Evolutionary conservation across 2,888 invertebrate genomes (phyloP).

Genomic region (Drosophila melanosoma): DNA sequence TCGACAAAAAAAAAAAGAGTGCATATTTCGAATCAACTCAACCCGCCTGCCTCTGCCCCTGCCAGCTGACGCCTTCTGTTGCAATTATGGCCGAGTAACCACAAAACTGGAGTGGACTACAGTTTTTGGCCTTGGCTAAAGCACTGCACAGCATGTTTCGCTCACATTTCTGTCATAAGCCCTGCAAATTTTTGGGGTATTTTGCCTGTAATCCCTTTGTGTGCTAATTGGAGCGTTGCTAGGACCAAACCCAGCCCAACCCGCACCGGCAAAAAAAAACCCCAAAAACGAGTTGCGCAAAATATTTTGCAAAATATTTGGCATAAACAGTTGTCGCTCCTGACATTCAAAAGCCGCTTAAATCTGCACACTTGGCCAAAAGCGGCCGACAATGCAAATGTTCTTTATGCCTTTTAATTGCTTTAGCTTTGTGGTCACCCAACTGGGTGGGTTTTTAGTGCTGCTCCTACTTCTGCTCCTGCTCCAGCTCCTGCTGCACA

Average conservation of each 20-base stretch:
- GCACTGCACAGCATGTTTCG: slow-evolving; percentile 10
- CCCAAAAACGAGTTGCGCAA: slow-evolving; percentile 25
- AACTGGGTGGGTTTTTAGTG: neutral
- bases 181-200: slow-evolving; percentile 56
- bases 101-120: slow-evolving; percentile 33
- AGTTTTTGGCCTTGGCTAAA: slow-evolving; percentile 40
- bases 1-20: slow-evolving; percentile 27
- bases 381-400: slow-evolving; percentile 56
- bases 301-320: slow-evolving; percentile 59
- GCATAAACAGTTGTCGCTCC: slow-evolving; percentile 56
- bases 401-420: slow-evolving; percentile 54
- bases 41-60: neutral
- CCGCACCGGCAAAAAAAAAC: slow-evolving; percentile 8
- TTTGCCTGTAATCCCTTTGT: slow-evolving; percentile 71
- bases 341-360: slow-evolving; percentile 64
- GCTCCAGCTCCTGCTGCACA: neutral
- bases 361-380: slow-evolving; percentile 52
- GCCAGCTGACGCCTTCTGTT: slow-evolving; percentile 21
- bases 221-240: slow-evolving; percentile 76
- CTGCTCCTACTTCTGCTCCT: no score
- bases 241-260: slow-evolving; percentile 19
- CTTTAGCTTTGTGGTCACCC: slow-evolving; percentile 44
- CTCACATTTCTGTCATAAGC: slow-evolving; percentile 32
- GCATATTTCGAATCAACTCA: slow-evolving; percentile 24
- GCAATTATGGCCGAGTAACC: slow-evolving; percentile 63